Evolutionary conservation across 2,113 vertebrate genomes (phyloP), one percentile per base, ranked within the genome.

Genomic region (Taurulus bubalis): DNA sequence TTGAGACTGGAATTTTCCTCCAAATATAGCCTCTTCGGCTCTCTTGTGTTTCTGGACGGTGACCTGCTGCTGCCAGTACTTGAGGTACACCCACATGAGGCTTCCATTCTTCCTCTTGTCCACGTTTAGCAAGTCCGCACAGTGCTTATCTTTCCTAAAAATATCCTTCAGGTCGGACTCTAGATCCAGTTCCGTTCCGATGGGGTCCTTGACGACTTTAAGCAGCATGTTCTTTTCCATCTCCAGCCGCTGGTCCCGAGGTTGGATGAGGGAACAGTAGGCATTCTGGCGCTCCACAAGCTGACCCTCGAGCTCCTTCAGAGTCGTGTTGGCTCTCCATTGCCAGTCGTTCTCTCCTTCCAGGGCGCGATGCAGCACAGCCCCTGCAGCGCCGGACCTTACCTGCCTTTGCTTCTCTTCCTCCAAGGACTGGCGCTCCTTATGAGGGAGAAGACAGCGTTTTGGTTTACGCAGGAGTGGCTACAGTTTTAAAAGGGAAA

Each of bases 81-180:
- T 95, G 75, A 99, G 95, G 86, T 99, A 99, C 10, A 98, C 86
- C 98, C 98, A 99, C 98, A 99, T 98, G 64, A 99, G 94, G 81
- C 88, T 97, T 80, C 98, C 98, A 8, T 99, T 99, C 77, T 91
- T 96, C 77, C 85, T 94, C 84, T 90, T 96, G 93, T 96, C 95
- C 85, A 93, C 94, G 85, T 98, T 98, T 59, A 96, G 82, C 75
- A 96, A 6, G 49, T 95, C 94, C 0, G 97, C 96, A 92, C 98
- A 99, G 76, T 97, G 90, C 8, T 93, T 97, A 86, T 99, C 98
- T 12, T 97, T 94, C 76, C 95, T 96, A 92, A 99, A 99, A 93
- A 99, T 98, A 85, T 98, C 96, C 56, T 92, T 95, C 74, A 99
- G 92, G 83, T 96, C 97, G 18, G 93, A 88, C 84, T 96, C 96